phyloP scores from a whole-genome alignment of 2,113 vertebrate genomes.

The Psilopsiagon aurifrons region DNA sequence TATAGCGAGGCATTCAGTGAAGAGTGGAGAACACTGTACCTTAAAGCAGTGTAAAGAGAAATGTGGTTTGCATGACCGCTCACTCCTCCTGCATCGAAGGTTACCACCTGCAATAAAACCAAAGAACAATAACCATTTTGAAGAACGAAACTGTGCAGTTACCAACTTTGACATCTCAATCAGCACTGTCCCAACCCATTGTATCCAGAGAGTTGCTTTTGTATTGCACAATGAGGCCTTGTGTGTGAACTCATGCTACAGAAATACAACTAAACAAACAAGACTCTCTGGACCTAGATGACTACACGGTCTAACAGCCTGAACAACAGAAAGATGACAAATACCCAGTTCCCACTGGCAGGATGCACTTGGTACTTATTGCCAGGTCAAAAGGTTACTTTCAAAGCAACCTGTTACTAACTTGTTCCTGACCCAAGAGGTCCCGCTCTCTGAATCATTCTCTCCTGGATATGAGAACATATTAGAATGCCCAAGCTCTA shows the following conservation, averaged over 20 bases:
- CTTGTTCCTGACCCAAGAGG: background rate
- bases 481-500: background rate
- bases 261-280: constrained; percentile 34
- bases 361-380: constrained; percentile 36
- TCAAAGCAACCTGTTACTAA: constrained; percentile 12
- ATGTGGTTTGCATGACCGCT: constrained; percentile 91
- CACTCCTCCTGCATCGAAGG: constrained; percentile 90
- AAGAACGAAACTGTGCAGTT: background rate
- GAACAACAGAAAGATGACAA: constrained; percentile 4
- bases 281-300: background rate
- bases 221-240: constrained; percentile 16
- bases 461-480: background rate
- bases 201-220: background rate
- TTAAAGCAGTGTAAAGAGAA: constrained; percentile 82
- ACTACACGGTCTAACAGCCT: background rate
- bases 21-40: constrained; percentile 70
- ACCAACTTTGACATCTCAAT: background rate
- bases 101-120: constrained; percentile 86
- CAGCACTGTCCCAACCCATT: background rate
- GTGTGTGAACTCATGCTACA: constrained; percentile 12
- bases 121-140: background rate
- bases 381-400: constrained; percentile 10
- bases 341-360: background rate
- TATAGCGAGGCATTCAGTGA: background rate
- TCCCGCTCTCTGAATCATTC: constrained; percentile 2